Conservation (phyloP, 2,113 vertebrate species). For the Phodopus roborovskii region DNA sequence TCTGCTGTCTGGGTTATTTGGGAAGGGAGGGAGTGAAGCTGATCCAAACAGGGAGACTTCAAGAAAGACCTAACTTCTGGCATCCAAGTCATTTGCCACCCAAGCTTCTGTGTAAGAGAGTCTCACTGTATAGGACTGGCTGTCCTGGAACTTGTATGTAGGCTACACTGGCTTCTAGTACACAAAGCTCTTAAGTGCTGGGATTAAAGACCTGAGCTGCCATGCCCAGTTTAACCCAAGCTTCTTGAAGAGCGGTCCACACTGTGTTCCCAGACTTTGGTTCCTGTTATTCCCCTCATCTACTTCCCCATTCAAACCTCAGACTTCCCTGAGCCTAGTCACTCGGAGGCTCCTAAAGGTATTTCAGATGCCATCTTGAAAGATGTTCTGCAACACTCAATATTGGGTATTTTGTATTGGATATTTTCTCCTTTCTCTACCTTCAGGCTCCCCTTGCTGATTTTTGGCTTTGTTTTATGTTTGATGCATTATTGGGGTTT, state of each 20-base stretch:
- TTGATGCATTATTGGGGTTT: background rate
- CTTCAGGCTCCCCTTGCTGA: background rate
- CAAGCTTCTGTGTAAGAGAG: background rate
- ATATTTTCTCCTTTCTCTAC: background rate
- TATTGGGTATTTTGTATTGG: background rate
- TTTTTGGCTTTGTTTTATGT: background rate
- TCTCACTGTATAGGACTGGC: background rate
- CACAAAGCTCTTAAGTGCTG: too few species aligned
- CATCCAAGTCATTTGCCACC: background rate
- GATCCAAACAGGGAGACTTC: background rate
- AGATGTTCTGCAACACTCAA: background rate
- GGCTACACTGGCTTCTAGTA: background rate
- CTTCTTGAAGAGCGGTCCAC: background rate
- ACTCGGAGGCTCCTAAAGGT: accelerated
- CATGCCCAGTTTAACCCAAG: background rate
- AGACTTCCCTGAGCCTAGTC: background rate
- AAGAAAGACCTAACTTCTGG: background rate
- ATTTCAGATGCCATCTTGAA: background rate
- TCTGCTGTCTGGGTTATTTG: background rate
- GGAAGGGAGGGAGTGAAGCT: background rate
- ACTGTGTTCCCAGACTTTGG: background rate
- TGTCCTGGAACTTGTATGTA: background rate
- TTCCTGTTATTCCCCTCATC: too few species aligned
- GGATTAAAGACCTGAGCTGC: background rate
- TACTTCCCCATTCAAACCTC: background rate